Conservation (phyloP, 2,888 invertebrate species). For the Salticus scenicus region DNA sequence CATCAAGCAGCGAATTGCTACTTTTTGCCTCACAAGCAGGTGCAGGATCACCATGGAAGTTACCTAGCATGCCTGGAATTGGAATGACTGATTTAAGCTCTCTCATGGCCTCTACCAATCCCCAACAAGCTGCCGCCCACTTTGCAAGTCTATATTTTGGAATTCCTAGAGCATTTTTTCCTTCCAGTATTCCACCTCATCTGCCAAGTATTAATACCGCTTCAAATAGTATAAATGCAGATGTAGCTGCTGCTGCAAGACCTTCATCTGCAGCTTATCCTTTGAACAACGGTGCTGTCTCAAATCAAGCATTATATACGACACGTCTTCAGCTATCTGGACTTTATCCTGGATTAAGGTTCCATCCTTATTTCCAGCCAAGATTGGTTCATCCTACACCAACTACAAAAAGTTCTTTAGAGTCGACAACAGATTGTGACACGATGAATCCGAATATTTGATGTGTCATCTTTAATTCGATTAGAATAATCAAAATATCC, state of each 20-base stretch:
- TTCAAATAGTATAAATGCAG: background rate
- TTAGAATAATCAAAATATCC: background rate
- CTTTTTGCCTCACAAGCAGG: conserved; percentile 54
- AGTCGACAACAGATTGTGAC: conserved; percentile 57
- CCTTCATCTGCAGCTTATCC: conserved; percentile 24
- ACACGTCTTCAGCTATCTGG: conserved; percentile 60
- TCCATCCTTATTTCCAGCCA: conserved; percentile 68
- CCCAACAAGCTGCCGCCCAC: conserved; percentile 54
- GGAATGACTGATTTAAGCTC: conserved; percentile 62
- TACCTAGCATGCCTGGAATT: conserved; percentile 45
- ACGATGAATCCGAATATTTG: conserved; percentile 33
- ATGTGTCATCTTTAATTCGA: background rate
- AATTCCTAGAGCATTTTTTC: conserved; percentile 64
- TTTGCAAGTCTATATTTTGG: conserved; percentile 68
- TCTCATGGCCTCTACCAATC: conserved; percentile 47
- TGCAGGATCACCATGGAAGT: conserved; percentile 59
- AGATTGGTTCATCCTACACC: conserved; percentile 55
- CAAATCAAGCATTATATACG: conserved; percentile 48
- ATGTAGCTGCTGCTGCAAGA: conserved; percentile 19
- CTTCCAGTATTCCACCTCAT: conserved; percentile 26
- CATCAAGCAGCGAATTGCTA: conserved; percentile 65
- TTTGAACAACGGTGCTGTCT: background rate
- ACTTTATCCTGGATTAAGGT: conserved; percentile 63
- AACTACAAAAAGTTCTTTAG: conserved; percentile 19
- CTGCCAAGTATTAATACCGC: conserved; percentile 15